Evolutionary conservation across 1,140 invertebrate genomes (phyloP).

Genomic region (Bombus waltoni): DNA sequence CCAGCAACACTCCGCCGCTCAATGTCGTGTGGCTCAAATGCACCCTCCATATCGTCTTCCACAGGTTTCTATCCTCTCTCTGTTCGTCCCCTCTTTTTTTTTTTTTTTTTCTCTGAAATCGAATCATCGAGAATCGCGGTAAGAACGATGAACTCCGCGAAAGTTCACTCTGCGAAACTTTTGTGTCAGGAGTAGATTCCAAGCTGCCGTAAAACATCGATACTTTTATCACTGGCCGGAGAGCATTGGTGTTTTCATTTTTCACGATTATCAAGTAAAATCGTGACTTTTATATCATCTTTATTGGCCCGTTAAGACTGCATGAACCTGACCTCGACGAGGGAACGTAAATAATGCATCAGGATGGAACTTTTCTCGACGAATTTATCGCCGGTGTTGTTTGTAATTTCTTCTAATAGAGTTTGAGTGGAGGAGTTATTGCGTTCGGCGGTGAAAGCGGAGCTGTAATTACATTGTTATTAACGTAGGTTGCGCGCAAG

Average conservation of each 20-base stretch:
- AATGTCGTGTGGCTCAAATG: slow-evolving; percentile 50
- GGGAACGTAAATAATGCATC: slow-evolving; percentile 6
- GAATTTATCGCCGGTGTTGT: slow-evolving; percentile 23
- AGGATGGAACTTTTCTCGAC: background rate
- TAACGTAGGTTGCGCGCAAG: too few relatives aligned
- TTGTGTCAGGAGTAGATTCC: background rate
- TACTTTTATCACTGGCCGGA: background rate
- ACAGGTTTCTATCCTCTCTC: slow-evolving; percentile 9
- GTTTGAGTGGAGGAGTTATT: slow-evolving; percentile 6
- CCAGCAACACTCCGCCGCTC: slow-evolving; percentile 30
- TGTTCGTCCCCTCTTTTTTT: background rate
- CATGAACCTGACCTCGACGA: background rate
- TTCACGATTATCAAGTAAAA: background rate
- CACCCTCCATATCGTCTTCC: slow-evolving; percentile 32
- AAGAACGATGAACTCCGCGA: background rate
- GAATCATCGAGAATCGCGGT: background rate
- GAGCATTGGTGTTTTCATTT: background rate
- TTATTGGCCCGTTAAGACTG: background rate
- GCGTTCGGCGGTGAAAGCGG: background rate
- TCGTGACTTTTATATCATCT: background rate
- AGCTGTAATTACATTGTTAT: slow-evolving; percentile 17
- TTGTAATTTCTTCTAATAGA: slow-evolving; percentile 21
- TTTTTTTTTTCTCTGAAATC: slow-evolving; percentile 29
- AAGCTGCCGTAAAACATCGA: background rate
- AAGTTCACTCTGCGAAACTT: background rate